Evolutionary conservation across 2,113 vertebrate species (phyloP).

Genomic region (Chamaea fasciata): DNA sequence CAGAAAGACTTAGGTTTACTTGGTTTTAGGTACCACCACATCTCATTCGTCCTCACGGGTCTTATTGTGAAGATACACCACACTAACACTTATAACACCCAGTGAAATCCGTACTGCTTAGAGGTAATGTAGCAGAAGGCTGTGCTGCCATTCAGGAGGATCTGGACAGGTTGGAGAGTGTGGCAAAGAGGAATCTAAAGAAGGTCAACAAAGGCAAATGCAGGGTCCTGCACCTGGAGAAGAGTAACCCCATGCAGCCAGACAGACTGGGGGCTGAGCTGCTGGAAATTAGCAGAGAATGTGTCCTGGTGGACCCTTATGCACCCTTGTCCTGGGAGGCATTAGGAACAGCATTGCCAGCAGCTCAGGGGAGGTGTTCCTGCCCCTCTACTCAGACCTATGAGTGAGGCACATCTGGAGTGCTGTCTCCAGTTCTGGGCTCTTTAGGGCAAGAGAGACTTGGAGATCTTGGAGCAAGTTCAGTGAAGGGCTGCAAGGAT

Average conservation of each 20-base stretch:
- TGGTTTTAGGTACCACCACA: background rate
- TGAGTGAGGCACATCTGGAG: background rate
- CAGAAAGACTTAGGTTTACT: background rate
- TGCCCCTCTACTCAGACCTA: background rate
- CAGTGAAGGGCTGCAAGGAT: background rate
- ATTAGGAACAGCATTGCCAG: rapidly evolving
- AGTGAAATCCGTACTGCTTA: background rate
- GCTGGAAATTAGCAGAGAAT: background rate
- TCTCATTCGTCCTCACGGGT: background rate
- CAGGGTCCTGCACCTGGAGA: background rate
- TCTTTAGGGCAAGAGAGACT: background rate
- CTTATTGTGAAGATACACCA: background rate
- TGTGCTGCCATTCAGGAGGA: background rate
- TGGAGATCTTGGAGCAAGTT: rapidly evolving
- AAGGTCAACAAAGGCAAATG: background rate
- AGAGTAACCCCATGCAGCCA: no score
- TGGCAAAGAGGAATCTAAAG: background rate
- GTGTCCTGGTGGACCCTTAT: background rate
- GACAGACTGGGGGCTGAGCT: background rate
- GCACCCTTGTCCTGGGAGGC: background rate
- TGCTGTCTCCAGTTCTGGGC: background rate
- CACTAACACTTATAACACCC: background rate
- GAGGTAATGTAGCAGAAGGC: background rate
- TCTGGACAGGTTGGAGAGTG: background rate
- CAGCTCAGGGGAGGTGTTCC: rapidly evolving